phyloP scores from a whole-genome alignment of 2,888 invertebrate species.

The Yponomeuta sedellus region DNA sequence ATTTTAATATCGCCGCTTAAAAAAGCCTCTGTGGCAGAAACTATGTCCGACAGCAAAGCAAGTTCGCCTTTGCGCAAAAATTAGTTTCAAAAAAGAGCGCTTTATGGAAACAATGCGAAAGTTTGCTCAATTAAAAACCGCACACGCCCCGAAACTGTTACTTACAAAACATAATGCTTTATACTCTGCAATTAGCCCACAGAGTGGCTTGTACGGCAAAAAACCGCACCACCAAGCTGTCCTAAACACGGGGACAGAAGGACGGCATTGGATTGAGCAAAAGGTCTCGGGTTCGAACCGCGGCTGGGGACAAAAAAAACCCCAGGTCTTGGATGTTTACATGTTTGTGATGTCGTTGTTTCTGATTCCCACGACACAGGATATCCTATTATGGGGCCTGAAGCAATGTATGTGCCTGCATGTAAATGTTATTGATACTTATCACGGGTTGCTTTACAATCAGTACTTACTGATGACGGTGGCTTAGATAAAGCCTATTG shows the following conservation, averaged over 20 bases:
- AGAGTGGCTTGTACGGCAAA: not conserved
- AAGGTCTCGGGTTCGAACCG: too few relatives aligned
- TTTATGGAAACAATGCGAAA: not conserved
- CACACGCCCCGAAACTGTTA: not conserved
- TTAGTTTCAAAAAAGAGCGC: not conserved
- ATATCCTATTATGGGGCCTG: too few relatives aligned
- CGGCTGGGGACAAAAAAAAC: too few relatives aligned
- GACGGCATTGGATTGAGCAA: too few relatives aligned
- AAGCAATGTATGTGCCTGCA: too few relatives aligned
- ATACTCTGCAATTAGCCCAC: not conserved
- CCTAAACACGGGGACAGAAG: not conserved
- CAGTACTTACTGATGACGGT: too few relatives aligned
- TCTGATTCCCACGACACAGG: too few relatives aligned
- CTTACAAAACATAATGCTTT: slow-evolving; percentile 3
- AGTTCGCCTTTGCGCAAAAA: not conserved
- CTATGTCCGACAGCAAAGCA: not conserved
- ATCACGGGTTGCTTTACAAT: too few relatives aligned
- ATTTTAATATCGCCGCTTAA: not conserved
- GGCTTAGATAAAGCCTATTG: too few relatives aligned
- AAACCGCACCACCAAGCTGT: not conserved
- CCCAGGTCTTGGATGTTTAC: too few relatives aligned
- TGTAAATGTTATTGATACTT: too few relatives aligned
- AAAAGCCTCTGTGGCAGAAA: not conserved
- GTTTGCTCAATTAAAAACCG: not conserved
- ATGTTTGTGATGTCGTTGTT: too few relatives aligned